Conservation (phyloP, 37 sponge, comb jelly and placozoan genomes). For the Halisarca cf. caerulea region DNA sequence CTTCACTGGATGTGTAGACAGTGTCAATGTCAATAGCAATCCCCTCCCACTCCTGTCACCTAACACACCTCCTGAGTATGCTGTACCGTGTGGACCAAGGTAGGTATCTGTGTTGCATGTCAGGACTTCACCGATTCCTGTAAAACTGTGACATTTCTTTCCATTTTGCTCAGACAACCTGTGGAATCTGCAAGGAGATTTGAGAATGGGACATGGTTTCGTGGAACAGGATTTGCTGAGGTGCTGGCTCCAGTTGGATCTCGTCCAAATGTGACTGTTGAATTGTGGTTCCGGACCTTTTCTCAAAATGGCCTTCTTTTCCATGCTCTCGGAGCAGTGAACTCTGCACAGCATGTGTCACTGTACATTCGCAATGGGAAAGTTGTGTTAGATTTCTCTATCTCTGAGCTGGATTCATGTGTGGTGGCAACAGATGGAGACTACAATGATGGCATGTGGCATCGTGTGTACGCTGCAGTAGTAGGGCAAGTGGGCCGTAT, state of each 20-base stretch:
- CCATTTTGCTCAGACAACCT: constrained; percentile 35
- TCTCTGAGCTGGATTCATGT: neutral
- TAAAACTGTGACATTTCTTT: neutral
- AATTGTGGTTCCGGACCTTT: constrained; percentile 45
- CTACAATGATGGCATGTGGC: constrained; percentile 42
- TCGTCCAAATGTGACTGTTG: neutral
- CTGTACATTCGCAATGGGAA: constrained; percentile 7
- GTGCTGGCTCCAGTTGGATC: neutral
- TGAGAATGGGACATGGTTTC: constrained; percentile 63
- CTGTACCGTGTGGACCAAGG: constrained; percentile 61
- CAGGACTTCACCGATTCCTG: neutral
- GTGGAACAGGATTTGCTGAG: constrained; percentile 34
- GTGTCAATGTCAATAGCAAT: constrained; percentile 43
- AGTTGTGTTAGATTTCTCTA: neutral
- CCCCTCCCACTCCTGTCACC: constrained; percentile 47
- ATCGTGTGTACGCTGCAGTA: neutral
- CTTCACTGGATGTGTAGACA: constrained; percentile 64
- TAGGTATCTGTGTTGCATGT: neutral
- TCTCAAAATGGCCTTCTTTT: neutral
- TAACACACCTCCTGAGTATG: neutral
- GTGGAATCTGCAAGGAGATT: constrained; percentile 38
- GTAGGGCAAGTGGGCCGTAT: neutral
- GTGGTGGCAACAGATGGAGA: neutral
- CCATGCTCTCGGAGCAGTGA: neutral
- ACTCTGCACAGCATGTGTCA: neutral